These are phyloP conservation scores for Eidolon helvum DNA, from an alignment of 2,113 vertebrate genomes.

Conservation along the genomic window DNA sequence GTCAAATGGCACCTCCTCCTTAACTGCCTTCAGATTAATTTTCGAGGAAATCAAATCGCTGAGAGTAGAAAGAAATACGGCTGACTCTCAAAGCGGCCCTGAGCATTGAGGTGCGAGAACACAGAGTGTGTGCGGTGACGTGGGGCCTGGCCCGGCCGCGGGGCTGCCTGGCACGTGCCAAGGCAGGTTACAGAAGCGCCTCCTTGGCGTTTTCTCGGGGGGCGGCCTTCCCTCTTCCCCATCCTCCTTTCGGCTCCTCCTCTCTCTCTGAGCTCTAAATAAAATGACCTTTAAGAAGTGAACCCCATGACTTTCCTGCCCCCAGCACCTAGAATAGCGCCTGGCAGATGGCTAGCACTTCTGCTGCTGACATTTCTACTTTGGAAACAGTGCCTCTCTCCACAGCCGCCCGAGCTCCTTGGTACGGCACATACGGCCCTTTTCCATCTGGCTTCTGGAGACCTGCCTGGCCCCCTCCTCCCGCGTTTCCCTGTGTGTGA, in stretches of 20 bases:
- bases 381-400: neutral
- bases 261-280: neutral
- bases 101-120: accelerated
- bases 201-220: neutral
- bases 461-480: neutral
- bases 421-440: neutral
- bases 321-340: too few species aligned
- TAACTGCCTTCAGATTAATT: neutral
- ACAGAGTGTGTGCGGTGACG: neutral
- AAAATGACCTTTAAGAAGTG: neutral
- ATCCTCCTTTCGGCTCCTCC: neutral
- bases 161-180: neutral
- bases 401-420: neutral
- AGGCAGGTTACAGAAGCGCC: neutral
- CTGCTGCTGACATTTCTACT: neutral
- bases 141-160: accelerated
- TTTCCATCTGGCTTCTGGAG: neutral
- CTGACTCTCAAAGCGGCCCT: neutral
- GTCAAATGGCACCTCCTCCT: neutral
- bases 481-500: neutral
- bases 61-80: neutral
- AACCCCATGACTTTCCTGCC: neutral
- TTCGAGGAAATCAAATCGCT: neutral
- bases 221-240: neutral
- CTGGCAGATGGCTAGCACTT: neutral